Evolutionary conservation across 2,888 invertebrate species (phyloP).

Genomic region (Abrostola tripartita): DNA sequence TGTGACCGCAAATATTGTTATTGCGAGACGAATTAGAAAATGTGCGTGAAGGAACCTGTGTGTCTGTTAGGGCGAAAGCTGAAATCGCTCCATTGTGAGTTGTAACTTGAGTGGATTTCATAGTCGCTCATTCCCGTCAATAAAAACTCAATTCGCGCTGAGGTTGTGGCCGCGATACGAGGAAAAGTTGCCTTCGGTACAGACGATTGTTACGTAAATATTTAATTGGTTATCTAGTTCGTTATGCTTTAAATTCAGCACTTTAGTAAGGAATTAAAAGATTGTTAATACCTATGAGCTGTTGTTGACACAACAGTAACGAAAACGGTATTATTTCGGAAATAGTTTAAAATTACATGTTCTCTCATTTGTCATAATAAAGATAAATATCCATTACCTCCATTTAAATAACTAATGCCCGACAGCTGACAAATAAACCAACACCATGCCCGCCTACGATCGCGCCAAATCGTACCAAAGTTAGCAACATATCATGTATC

Average conservation of each 20-base stretch:
- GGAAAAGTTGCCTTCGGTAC: slow-evolving; percentile 21
- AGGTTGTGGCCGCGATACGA: slow-evolving; percentile 29
- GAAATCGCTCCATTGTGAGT: slow-evolving; percentile 63
- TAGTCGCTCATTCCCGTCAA: slow-evolving; percentile 56
- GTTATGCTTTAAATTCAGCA: slow-evolving; percentile 16
- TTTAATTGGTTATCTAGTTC: slow-evolving; percentile 42
- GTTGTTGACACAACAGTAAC: background rate
- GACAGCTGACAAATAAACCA: slow-evolving; percentile 6
- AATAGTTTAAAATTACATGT: background rate
- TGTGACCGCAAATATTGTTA: slow-evolving; percentile 58
- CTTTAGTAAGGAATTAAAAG: slow-evolving; percentile 5
- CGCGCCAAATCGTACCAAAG: slow-evolving; percentile 1
- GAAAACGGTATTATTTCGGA: background rate
- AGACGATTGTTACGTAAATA: slow-evolving; percentile 27
- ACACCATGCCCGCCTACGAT: background rate
- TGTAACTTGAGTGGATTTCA: slow-evolving; percentile 61
- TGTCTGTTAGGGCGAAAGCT: slow-evolving; percentile 54
- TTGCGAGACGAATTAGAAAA: slow-evolving; percentile 67
- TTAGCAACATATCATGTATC: slow-evolving; percentile 5
- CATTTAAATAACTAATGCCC: slow-evolving; percentile 3
- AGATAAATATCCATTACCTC: slow-evolving; percentile 6
- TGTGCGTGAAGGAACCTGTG: slow-evolving; percentile 63
- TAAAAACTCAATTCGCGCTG: slow-evolving; percentile 59
- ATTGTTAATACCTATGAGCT: slow-evolving; percentile 11
- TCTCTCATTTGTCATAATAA: slow-evolving; percentile 7